Evolutionary conservation across 2,797 vertebrate genomes (phyloP), one percentile per base, ranked within the genome.

Genomic region (Zenarchopterus dispar): DNA sequence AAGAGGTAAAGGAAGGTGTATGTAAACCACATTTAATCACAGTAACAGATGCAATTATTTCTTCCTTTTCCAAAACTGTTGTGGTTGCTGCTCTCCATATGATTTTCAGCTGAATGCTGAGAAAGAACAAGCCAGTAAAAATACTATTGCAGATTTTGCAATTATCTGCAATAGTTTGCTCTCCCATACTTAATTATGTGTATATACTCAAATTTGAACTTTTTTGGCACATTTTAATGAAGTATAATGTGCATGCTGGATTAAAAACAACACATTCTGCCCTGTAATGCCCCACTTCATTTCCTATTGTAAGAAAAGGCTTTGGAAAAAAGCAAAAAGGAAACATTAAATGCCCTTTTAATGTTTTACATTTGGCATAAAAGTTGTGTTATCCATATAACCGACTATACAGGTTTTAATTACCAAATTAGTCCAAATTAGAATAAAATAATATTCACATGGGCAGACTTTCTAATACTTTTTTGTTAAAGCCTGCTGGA

Each of bases 381-480:
- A 69, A 63, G 60, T 46, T 63, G 18, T 15, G 19, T 62, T 77
- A 66, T 70, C 39, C 8, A 54, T 50, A 63, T 28, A 55, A 65
- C 7, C 66, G 44, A 47, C 18, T 57, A 39, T 7, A 52, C 17
- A 62, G 15, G 5, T 48, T 68, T 67, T 33, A 60, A 62, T 50
- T 60, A 44, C n/a, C 6, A 62, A 59, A 80, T 74, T 21, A 67
- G 53, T 67, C 78, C 18, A 69, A 8, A 70, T 79, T 64, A 75
- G 36, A 67, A 55, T 59, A 67, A 56, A 52, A 67, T 53, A 49
- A 51, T 28, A 5, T 59, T 72, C 28, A 47, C 53, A 24, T 28
- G 33, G 59, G 69, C 59, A 54, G 50, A 69, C n/a, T 78, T 56
- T 75, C 44, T 54, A 0, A 1, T 47, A 68, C 13, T 44, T 47